Evolutionary conservation across 2,113 vertebrate genomes (phyloP), one percentile per base, ranked within the genome.

Genomic region (Phodopus roborovskii): DNA sequence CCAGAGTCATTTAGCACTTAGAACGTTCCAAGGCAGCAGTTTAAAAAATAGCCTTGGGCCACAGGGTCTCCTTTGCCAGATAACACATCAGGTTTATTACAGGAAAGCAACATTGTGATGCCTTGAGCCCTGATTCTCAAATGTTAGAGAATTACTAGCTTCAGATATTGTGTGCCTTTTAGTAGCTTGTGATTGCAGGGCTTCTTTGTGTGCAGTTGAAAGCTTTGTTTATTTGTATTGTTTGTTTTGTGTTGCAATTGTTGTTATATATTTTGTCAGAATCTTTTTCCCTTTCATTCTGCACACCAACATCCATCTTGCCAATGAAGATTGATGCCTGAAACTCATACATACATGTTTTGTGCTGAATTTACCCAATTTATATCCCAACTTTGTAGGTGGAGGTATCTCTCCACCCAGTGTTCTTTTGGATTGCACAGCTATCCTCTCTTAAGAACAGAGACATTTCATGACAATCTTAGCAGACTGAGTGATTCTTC

Each of bases 1-100:
- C 77, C 93, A 96, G 89, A 87, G 50, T 96, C 78, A 93, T 92
- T 97, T 92, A 97, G 64, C 73, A 87, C 87, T 96, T 96, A 93
- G 75, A 92, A 97, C 58, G 66, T 94, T 97, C 78, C 95, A 97
- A 86, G 92, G 53, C 85, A 97, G 92, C 92, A 88, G 56, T 97
- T 97, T 95, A 81, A 96, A 96, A 97, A 94, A 93, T 94, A 97
- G 87, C 64, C 48, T 82, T 95, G 92, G 94, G 68, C 95, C 88
- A 81, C 26, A 86, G 96, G 17, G 92, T 95, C 77, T 89, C 92
- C 84, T 93, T 97, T 92, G 42, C 53, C 71, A 86, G 87, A 30
- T 91, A 84, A 82, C 64, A 53, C 85, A 84, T 50, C 86, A 90
- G 17, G 83, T 96, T 96, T 98, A 90, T 96, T 91, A 73, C 75